Base-by-base conservation (phyloP, 2,888 invertebrate genomes). In the Trypoxylon attenuatum region DNA sequence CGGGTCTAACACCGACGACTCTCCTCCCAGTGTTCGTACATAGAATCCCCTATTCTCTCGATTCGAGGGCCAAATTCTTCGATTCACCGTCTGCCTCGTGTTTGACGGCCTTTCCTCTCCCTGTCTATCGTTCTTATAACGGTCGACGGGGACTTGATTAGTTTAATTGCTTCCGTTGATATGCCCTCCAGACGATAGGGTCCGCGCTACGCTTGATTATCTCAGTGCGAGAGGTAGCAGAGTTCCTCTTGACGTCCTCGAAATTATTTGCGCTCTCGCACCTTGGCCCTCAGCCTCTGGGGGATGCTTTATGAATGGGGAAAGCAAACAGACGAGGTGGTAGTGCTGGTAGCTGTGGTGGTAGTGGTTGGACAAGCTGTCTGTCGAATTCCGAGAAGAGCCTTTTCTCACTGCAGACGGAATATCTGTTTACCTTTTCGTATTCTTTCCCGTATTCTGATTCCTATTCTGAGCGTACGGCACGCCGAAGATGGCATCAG, bases 401-500 rank as follows among this genome's bases (percentile, higher is more conserved):
- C 57, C 63, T 57, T 42, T 41, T 57, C 45, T 45, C 18, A 21
- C 8, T 21, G 2, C 25, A 13, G 52, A 49, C 47, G 21, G 15
- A 5, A 25, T 45, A 49, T 38, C 51, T 57, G 27, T 51, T 50
- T 43, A 63, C 57, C 45, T 58, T 66, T 53, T 43, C 63, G 42
- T 42, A 15, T 47, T 18, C 18, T 33, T 33, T 18, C 23, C 16
- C 19, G 8, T 39, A 10, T 22, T 39, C 41, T 25, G 10, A 27
- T 33, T 27, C 25, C 23, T 43, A 41, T 23, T 21, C 2, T n/a
- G 23, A 39, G 25, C 46, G 54, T 27, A 33, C 59, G 23, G 39
- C 46, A 39, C 42, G 6, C 42, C 29, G 45, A 21, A 55, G 67
- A 68, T 65, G 42, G 52, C 55, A 65, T 65, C 67, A 39, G 52